Evolutionary conservation across 2,888 invertebrate species (phyloP), one percentile per base, ranked within the genome.

Genomic region (Drosophila suboccidentalis): DNA sequence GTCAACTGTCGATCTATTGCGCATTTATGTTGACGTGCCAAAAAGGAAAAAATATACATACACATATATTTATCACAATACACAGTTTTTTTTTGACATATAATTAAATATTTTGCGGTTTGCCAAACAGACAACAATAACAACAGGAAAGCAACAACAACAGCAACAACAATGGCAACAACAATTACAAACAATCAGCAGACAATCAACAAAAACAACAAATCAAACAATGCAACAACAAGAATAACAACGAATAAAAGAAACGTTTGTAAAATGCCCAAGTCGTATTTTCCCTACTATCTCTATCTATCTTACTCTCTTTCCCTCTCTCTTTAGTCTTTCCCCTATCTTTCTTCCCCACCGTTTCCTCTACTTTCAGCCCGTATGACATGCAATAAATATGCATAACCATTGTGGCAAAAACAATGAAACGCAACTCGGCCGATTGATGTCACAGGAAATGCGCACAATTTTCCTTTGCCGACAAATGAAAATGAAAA

Each of bases 21-120:
- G 39, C 15, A 39, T 15, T 36, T 36, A n/a, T 39, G 29, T 17
- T 13, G 53, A 61, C 58, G 46, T 59, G 55, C 53, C 34, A 46
- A 32, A 50, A 51, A 29, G 8, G 8, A 29, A 8, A 29, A 1
- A 29, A 29, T 22, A 22, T 22, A 22, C 4, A 29, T 29, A 29
- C 8, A 22, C 22, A 19, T 22, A 29, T 29, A 29, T 39, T 46
- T 22, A 66, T 64, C 47, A 60, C 70, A 72, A 57, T 80, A 68
- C 78, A 78, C 78, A 81, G 64, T 68, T 85, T 26, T 26, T 26
- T 78, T 78, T 75, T 22, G 85, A 79, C 85, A 79, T 85, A 74
- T 87, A 80, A 84, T 87, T 84, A 84, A 87, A 85, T 86, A 78
- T 82, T 80, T 64, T 87, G 75, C 66, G 77, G 88, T 72, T 85